phyloP scores from a whole-genome alignment of 1,140 invertebrate species.

The Aphidius gifuensis region DNA sequence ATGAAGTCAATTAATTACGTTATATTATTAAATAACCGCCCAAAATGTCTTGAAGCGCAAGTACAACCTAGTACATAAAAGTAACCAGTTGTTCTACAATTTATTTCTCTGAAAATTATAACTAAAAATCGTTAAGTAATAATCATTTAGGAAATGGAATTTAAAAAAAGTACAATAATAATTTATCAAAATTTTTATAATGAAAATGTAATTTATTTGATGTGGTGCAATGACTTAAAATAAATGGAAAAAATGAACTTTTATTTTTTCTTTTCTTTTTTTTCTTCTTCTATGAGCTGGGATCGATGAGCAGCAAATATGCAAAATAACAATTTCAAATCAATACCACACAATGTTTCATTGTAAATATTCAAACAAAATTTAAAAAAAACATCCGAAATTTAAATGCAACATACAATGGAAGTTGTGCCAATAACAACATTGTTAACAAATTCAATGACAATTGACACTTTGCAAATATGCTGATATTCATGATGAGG shows the following conservation, averaged over 20 bases:
- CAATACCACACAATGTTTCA: neutral
- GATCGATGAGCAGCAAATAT: constrained; percentile 49
- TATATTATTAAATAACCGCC: too few relatives aligned
- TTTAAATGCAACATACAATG: constrained; percentile 51
- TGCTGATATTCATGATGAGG: constrained; percentile 50
- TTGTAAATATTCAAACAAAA: constrained; percentile 8
- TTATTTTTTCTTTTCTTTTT: constrained; percentile 27
- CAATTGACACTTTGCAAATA: constrained; percentile 15
- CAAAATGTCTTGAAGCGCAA: too few relatives aligned
- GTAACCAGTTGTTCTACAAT: too few relatives aligned
- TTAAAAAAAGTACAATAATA: constrained; percentile 7
- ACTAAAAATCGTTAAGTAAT: constrained; percentile 5
- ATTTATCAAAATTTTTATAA: constrained; percentile 43
- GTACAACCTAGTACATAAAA: too few relatives aligned
- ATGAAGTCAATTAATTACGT: too few relatives aligned
- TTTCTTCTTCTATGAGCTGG: constrained; percentile 47
- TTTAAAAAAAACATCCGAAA: constrained; percentile 10
- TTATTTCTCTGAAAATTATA: too few relatives aligned
- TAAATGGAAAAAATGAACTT: constrained; percentile 59
- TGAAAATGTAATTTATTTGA: constrained; percentile 61
- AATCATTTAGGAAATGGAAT: constrained; percentile 1
- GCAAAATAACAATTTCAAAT: constrained; percentile 12
- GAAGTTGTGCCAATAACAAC: constrained; percentile 31
- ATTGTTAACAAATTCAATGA: constrained; percentile 15
- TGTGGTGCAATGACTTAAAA: constrained; percentile 60